Base-by-base conservation (phyloP, 2,113 vertebrate species). In the Verasper variegatus region DNA sequence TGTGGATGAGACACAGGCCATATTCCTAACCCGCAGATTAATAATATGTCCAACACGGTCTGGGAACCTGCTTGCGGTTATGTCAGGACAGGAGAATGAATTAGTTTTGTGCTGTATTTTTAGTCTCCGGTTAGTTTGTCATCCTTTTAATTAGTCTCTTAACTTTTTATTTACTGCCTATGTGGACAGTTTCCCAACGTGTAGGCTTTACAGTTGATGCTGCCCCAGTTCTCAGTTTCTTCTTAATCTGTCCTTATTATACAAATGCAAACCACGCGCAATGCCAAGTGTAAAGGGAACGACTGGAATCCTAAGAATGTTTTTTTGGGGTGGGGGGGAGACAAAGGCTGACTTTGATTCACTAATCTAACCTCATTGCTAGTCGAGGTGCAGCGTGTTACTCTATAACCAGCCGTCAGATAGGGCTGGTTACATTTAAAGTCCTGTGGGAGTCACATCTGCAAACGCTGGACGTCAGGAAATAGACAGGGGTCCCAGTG, bases 341-440 rank as follows among this genome's bases (percentile, higher is more conserved):
- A 92, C 92, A 89, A 90, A 93, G 89, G 82, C 80, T 74, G 68
- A 91, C 92, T 91, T 93, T 93, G 86, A 92, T 86, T 86, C 83
- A 26, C 80, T 83, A 81, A 86, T 89, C 81, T 78, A 69, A 81
- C 63, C 78, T 78, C 51, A 71, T 66, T 58, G 69, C 64, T 21
- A 49, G 73, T 82, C 17, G 26, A 69, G 70, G 71, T 59, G 27
- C 76, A 74, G 68, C 3, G 0, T 51, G 91, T 92, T 91, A 93
- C 82, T 73, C 78, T 88, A 40, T 91, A 94, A 92, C 88, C 61
- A 81, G 60, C 1, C 6, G 49, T 27, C 72, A 45, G 55, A 78
- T 26, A 74, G 67, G 14, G 23, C 3, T 6, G 8, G 90, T 93
- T 89, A 88, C 66, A 82, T 65, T 90, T 89, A 85, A 76, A 84